These are phyloP conservation scores for Chlorodrepanis virens DNA, from an alignment of 2,113 vertebrate species.

Conservation along the genomic window DNA sequence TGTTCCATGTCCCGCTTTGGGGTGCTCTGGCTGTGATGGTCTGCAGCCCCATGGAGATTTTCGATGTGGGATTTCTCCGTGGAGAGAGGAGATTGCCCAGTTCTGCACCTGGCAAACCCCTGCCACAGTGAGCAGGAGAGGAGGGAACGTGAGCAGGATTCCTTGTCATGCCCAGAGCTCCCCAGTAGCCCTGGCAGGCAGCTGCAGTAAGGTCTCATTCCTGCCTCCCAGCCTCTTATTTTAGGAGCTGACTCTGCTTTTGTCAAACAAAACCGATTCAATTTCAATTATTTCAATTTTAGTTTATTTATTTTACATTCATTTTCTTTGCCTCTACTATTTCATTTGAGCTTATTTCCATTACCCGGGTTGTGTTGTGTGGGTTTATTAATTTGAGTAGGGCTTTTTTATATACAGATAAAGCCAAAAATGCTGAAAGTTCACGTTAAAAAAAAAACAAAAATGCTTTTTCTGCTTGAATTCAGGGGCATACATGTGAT, in stretches of 20 bases:
- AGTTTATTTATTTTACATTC: background rate
- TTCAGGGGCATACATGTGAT: background rate
- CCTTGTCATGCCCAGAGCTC: background rate
- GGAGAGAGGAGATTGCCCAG: background rate
- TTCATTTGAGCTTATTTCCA: background rate
- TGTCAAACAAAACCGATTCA: background rate
- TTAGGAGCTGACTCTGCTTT: background rate
- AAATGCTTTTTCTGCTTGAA: background rate
- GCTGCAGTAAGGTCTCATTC: background rate
- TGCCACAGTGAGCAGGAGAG: background rate
- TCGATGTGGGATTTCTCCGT: background rate
- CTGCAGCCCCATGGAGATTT: background rate
- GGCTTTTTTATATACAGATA: background rate
- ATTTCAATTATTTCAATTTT: background rate
- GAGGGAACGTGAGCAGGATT: background rate
- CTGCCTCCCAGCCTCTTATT: background rate
- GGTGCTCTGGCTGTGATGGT: accelerated
- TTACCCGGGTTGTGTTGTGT: background rate
- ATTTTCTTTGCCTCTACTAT: background rate
- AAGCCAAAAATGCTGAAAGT: background rate
- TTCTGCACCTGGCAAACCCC: background rate
- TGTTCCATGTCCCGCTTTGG: accelerated
- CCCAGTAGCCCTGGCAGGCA: background rate
- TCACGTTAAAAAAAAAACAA: background rate
- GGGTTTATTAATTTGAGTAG: background rate